phyloP scores from a whole-genome alignment of 2,888 invertebrate genomes.

The Drosophila villosipedis region DNA sequence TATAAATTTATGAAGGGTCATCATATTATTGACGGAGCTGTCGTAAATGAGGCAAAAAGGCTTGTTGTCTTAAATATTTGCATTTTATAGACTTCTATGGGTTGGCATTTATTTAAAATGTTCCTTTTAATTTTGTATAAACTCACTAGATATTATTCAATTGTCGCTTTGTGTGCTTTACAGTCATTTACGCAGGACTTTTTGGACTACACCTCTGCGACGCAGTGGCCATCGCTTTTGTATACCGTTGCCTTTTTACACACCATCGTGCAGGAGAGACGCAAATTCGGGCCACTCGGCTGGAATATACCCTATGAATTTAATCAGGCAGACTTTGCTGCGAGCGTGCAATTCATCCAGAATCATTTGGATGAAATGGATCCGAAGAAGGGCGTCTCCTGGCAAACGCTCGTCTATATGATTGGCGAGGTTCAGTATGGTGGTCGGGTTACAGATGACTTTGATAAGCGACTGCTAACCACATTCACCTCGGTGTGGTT shows the following conservation, averaged over 20 bases:
- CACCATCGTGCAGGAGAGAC: slow-evolving; percentile 96
- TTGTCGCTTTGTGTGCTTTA: background rate
- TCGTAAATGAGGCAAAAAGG: background rate
- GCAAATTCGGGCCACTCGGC: slow-evolving; percentile 98
- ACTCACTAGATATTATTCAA: background rate
- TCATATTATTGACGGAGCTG: background rate
- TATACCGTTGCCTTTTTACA: slow-evolving; percentile 98
- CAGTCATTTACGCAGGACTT: slow-evolving; percentile 90
- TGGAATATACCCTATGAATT: slow-evolving; percentile 99
- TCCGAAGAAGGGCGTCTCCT: slow-evolving; percentile 97
- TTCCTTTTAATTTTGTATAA: background rate
- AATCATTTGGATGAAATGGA: slow-evolving; percentile 99
- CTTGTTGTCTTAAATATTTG: background rate
- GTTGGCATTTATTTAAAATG: background rate
- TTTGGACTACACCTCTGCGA: slow-evolving; percentile 94
- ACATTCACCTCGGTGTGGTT: slow-evolving; percentile 99
- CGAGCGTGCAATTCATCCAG: slow-evolving; percentile 97
- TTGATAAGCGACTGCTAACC: slow-evolving; percentile 95
- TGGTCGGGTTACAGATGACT: slow-evolving; percentile 98
- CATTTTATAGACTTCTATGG: background rate
- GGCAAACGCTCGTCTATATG: slow-evolving; percentile 99
- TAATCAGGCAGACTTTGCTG: slow-evolving; percentile 96
- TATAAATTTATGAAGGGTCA: background rate
- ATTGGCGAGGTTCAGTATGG: slow-evolving; percentile 95
- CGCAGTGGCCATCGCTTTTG: slow-evolving; percentile 96